Base-by-base conservation (phyloP, 2,888 invertebrate genomes). In the Chironomus tentans region DNA sequence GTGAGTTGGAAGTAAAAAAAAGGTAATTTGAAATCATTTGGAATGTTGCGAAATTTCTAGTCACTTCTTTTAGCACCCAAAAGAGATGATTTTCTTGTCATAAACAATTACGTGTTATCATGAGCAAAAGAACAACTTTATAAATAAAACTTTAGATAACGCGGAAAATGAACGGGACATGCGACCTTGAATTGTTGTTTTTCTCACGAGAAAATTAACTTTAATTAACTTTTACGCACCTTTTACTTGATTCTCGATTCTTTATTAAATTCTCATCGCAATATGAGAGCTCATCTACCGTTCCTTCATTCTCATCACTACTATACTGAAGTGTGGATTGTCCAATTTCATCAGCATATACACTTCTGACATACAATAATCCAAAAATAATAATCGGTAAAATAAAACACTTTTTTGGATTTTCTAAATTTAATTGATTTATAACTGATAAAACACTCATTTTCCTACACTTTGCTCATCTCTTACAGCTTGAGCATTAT, bases 201-300 rank as follows among this genome's bases (percentile, higher is more conserved):
- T 56, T 56, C 1, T 56, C 18, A 21, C 13, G 3, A 21, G 18
- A 65, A 13, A 65, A 65, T 28, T 24, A 5, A 21, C 5, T 50
- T 3, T 6, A 4, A 15, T 18, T 15, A 68, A 68, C 4, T 24
- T 56, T 56, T 15, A 70, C 70, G 76, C 68, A 78, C 78, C 77
- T 78, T 70, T 78, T 77, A 24, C 76, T 78, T 4, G 72, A 71
- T 38, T 70, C 68, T 0, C 76, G 74, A 22, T 71, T 68, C 13
- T 74, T 71, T 15, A 68, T 75, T n/a, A 70, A 4, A 65, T 72
- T 70, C 13, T 68, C 75, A 61, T 70, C 78, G 65, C 78, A 78
- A 62, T 70, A 76, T 48, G 78, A 77, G 38, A 78, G 48, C 12
- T 75, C 72, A 50, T 77, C 77, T 24, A 77, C 65, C 6, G 3